Conservation (phyloP, 2,113 vertebrate genomes). For the Terrapene triunguis region DNA sequence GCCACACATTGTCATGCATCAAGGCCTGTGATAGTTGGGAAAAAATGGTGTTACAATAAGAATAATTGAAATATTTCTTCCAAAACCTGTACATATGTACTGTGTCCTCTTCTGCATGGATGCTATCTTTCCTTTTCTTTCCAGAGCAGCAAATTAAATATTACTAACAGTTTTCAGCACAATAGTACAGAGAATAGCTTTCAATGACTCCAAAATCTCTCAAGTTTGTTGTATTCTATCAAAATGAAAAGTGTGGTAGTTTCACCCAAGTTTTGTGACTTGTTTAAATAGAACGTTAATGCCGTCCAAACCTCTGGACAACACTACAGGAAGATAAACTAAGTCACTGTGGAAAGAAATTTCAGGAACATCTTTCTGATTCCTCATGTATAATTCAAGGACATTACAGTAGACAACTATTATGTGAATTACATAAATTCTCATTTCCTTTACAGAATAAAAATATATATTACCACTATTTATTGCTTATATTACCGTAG, state of each 20-base stretch:
- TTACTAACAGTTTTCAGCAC: neutral
- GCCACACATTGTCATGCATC: neutral
- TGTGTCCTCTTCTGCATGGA: neutral
- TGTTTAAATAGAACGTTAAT: neutral
- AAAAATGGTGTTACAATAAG: neutral
- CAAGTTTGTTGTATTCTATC: neutral
- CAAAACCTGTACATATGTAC: neutral
- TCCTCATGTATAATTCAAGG: neutral
- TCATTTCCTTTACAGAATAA: neutral
- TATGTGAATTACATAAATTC: neutral
- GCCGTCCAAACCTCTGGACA: neutral
- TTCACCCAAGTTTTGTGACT: neutral
- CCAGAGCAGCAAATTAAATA: neutral
- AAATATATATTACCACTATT: neutral
- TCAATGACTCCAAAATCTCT: neutral
- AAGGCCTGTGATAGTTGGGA: neutral
- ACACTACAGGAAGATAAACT: neutral
- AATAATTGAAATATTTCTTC: neutral
- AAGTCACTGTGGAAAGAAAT: neutral
- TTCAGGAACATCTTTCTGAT: neutral
- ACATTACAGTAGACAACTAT: neutral
- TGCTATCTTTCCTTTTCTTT: neutral
- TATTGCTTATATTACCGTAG: neutral
- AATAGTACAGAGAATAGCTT: neutral
- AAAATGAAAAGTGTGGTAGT: neutral